phyloP scores from a whole-genome alignment of 2,888 invertebrate genomes.

The Eledone cirrhosa region DNA sequence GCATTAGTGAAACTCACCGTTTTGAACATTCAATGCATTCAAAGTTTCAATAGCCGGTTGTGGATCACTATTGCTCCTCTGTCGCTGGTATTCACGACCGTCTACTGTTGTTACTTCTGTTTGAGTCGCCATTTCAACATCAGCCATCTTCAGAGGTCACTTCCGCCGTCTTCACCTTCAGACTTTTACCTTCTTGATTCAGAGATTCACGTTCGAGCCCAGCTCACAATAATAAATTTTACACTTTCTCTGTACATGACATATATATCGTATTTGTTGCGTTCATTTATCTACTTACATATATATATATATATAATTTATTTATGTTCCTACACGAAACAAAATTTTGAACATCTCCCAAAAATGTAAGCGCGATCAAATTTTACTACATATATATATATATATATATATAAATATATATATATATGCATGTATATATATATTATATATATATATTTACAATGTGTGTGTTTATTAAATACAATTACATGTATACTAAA shows the following conservation, averaged over 20 bases:
- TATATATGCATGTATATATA: slow-evolving; percentile 17
- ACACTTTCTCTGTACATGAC: too few species aligned
- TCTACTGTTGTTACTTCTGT: slow-evolving; percentile 49
- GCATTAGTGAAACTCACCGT: slow-evolving; percentile 34
- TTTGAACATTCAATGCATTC: slow-evolving; percentile 37
- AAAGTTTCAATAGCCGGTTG: slow-evolving; percentile 44
- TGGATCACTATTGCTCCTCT: slow-evolving; percentile 56
- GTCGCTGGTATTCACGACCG: slow-evolving; percentile 45
- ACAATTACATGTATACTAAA: not conserved
- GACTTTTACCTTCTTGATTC: too few species aligned
- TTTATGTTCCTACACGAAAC: not conserved
- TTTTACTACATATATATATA: not conserved
- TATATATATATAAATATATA: not conserved
- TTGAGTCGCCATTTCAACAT: slow-evolving; percentile 56
- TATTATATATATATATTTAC: not conserved
- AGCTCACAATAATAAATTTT: too few species aligned
- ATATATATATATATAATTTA: too few species aligned
- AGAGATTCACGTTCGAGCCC: too few species aligned
- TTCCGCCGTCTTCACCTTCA: slow-evolving; percentile 4
- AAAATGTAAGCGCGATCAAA: not conserved
- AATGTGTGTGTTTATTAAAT: not conserved
- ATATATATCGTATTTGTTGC: too few species aligned
- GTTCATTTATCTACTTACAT: too few species aligned
- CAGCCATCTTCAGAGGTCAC: slow-evolving; percentile 27
- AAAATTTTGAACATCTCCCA: not conserved